Percentiles rank a stretch among this genome's conserved stretches.
phyloP scores from a whole-genome alignment of 1,140 invertebrate genomes.

The Mizuhopecten yessoensis region DNA sequence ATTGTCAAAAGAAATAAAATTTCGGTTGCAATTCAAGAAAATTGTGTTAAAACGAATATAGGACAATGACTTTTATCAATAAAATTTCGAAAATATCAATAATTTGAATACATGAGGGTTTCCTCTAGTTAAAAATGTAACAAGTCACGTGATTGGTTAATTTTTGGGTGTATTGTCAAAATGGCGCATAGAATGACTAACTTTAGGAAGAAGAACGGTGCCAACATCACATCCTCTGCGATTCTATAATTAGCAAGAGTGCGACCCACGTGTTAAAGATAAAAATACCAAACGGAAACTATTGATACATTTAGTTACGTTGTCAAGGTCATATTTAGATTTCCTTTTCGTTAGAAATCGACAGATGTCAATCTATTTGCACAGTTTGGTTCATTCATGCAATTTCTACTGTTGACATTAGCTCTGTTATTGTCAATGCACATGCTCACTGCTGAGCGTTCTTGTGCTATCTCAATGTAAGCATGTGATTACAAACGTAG shows the following conservation, averaged over 20 bases:
- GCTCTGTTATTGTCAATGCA: conserved; percentile 6
- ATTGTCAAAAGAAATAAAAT: not conserved
- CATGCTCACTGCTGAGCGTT: not conserved
- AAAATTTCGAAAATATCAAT: not conserved
- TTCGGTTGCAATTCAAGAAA: too few relatives aligned
- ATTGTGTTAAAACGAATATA: too few relatives aligned
- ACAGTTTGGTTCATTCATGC: not conserved
- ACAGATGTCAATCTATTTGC: not conserved
- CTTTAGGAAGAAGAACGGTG: conserved; percentile 32
- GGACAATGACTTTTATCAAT: not conserved
- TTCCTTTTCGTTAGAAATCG: not conserved
- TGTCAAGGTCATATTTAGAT: conserved; percentile 10
- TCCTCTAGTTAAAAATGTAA: not conserved
- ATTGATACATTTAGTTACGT: not conserved
- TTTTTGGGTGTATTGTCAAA: conserved; percentile 45
- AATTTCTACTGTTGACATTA: not conserved
- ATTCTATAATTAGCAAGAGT: not conserved
- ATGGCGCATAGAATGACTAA: conserved; percentile 27
- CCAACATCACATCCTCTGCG: conserved; percentile 10
- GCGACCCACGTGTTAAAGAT: not conserved
- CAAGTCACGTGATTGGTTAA: conserved; percentile 36
- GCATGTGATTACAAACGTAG: not conserved
- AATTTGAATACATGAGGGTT: not conserved
- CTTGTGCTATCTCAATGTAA: not conserved
- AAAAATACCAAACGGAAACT: not conserved